Evolutionary conservation across 2,888 invertebrate genomes (phyloP).

Genomic region (Cecidostiba fungosa): DNA sequence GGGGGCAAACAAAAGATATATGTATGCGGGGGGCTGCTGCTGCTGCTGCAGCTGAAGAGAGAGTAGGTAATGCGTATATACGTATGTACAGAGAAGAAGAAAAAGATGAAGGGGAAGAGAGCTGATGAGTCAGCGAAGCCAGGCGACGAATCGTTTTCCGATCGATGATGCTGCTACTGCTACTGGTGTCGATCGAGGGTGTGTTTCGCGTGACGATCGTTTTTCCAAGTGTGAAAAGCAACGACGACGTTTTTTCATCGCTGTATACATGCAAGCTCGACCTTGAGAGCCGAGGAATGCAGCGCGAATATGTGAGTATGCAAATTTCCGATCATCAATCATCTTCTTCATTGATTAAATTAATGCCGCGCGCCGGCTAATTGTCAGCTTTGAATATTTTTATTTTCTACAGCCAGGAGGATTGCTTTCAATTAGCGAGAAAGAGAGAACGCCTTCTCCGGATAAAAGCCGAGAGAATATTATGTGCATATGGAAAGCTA

Average conservation of each 20-base stretch:
- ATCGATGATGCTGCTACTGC: conserved; percentile 31
- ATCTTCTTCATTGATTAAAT: conserved; percentile 13
- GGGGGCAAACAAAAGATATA: conserved; percentile 5
- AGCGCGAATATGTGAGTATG: not conserved
- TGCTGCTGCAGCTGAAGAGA: not conserved
- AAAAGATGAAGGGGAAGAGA: not conserved
- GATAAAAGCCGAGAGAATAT: too few species aligned
- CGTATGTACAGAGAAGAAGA: not conserved
- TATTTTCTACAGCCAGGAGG: not conserved
- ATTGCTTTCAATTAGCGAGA: conserved; percentile 21
- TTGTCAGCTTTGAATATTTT: not conserved
- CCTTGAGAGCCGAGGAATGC: not conserved
- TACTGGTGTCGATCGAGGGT: not conserved
- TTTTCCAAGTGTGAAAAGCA: not conserved
- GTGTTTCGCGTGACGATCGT: not conserved
- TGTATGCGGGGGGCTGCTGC: not conserved
- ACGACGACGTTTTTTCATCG: not conserved
- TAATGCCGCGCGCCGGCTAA: not conserved
- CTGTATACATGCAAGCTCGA: not conserved
- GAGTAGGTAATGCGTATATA: not conserved
- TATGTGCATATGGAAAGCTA: not conserved
- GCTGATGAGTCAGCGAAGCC: conserved; percentile 31
- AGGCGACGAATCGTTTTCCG: conserved; percentile 47
- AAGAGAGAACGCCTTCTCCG: not conserved
- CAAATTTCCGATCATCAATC: conserved; percentile 11